Conservation (phyloP, 2,113 vertebrate species). For the Ictidomys tridecemlineatus region DNA sequence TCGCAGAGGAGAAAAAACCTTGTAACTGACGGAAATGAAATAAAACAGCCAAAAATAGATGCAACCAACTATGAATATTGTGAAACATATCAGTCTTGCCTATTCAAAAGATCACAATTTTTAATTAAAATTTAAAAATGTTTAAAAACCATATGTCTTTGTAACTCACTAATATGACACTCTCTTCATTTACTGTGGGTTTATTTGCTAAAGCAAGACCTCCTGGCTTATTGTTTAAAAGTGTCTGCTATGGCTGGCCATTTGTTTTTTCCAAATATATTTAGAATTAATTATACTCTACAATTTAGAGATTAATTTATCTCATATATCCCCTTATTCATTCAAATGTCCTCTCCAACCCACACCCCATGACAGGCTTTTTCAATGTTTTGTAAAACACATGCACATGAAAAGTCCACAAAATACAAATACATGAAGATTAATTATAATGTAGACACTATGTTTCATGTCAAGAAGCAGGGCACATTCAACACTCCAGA, state of each 20-base stretch:
- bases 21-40: constrained; percentile 75
- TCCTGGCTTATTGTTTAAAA: neutral
- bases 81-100: constrained; percentile 43
- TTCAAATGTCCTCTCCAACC: neutral
- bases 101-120: neutral
- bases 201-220: neutral
- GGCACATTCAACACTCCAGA: neutral
- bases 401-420: neutral
- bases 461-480: neutral
- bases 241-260: neutral
- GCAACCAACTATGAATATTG: constrained; percentile 3
- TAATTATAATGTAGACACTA: neutral
- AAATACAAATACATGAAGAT: neutral
- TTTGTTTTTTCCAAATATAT: neutral
- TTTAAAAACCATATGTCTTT: neutral
- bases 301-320: neutral
- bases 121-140: constrained; percentile 42
- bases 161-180: neutral
- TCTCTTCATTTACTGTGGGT: neutral
- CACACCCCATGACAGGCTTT: neutral
- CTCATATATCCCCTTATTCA: neutral
- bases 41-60: constrained; percentile 45
- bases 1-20: neutral
- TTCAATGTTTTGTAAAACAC: neutral
- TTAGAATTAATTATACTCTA: neutral